These are phyloP conservation scores for Thaleichthys pacificus DNA, from an alignment of 2,797 vertebrate genomes.

Conservation along the genomic window DNA sequence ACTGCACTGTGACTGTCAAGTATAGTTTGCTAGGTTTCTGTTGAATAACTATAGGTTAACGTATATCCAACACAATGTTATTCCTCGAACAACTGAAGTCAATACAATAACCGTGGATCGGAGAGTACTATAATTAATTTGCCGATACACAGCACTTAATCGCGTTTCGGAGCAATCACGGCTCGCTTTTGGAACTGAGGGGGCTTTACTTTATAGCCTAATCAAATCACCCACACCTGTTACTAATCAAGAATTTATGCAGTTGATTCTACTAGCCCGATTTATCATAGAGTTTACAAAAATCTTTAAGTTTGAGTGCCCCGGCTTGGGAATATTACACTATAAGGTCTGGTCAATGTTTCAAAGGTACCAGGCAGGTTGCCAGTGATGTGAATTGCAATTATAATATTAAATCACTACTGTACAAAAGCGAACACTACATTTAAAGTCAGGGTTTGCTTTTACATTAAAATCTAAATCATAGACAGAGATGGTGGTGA, in stretches of 20 bases:
- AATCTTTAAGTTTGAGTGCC: neutral
- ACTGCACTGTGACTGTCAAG: slow-evolving; percentile 15
- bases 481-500: neutral
- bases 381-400: neutral
- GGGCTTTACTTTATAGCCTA: slow-evolving; percentile 1
- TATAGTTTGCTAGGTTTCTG: no score
- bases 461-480: no score
- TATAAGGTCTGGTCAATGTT: neutral
- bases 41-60: neutral
- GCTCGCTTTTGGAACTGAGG: neutral
- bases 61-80: slow-evolving; percentile 29
- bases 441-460: no score
- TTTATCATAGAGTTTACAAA: neutral
- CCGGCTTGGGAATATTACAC: neutral
- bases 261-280: neutral
- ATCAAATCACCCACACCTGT: slow-evolving; percentile 36
- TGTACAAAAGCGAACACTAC: neutral
- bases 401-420: neutral
- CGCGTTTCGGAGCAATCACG: neutral
- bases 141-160: neutral
- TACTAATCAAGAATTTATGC: slow-evolving; percentile 22
- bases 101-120: slow-evolving; percentile 3
- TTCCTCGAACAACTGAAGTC: slow-evolving; percentile 18
- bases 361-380: neutral
- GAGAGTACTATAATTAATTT: neutral